Base-by-base conservation (phyloP, 2,113 vertebrate species). In the Caloenas nicobarica region DNA sequence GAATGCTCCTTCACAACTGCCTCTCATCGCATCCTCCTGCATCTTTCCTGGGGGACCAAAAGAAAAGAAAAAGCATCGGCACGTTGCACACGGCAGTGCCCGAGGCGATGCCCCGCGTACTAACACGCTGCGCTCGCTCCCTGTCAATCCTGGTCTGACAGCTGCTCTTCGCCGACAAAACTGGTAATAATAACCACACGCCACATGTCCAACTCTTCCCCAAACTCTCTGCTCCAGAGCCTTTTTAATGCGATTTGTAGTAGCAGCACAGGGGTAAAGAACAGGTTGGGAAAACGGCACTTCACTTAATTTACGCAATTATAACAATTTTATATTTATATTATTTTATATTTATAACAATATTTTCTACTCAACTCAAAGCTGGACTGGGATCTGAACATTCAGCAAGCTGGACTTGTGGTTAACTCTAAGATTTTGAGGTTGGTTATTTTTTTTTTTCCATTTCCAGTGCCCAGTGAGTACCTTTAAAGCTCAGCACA, bases 1-100 rank as follows among this genome's bases (percentile, higher is more conserved):
- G 88, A 95, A 92, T 65, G 64, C 84, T 97, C 90, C 48, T 94
- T 94, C 93, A 94, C 95, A 95, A 79, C 69, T 79, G 85, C 81
- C 91, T 80, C 87, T 97, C 95, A 81, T 94, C 94, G 70, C 65
- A 2, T 93, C 82, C 86, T 95, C 84, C 86, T 76, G 29, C 90
- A 90, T 87, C 77, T 71, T 92, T 93, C 95, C 91, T 94, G 53
- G 31, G 93, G 93, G 94, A 95, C 54, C 56, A 46, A 44, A 53
- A 19, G 48, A 50, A 44, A 53, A n/a, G n/a, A n/a, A 22, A 56
- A 34, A 61, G 34, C 68, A 4, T 0, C 12, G 54, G 66, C 53
- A 1, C 4, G 54, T 33, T 74, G 34, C 26, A 7, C 2, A 80
- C 11, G 34, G 13, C 34, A 6, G 51, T 22, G 44, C 18, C 9